Base-by-base conservation (phyloP, 2,888 invertebrate genomes). In the Zootermopsis nevadensis region DNA sequence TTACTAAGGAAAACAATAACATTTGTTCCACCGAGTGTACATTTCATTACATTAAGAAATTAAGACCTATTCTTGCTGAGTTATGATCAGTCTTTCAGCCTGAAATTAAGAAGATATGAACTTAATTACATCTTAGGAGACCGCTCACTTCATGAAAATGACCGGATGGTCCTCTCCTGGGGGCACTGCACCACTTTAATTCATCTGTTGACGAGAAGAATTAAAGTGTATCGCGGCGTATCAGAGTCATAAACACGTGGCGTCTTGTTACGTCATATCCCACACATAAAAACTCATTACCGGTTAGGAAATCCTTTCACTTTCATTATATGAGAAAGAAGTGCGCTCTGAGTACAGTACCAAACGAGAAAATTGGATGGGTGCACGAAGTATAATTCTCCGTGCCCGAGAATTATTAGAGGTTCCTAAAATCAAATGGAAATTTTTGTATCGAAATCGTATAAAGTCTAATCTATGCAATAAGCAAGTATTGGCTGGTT, bases 81-180 rank as follows among this genome's bases (percentile, higher is more conserved):
- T 60, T 60, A 79, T 66, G 79, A 79, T 66, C 66, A 35, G 79
- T 24, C 77, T 66, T 35, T 66, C 60, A 79, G 33, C n/a, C 35
- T 35, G 33, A 66, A 79, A 79, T 66, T 79, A 66, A 66, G 30
- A 66, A 27, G 79, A 79, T 31, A 79, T 79, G 35, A 66, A 66
- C 66, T 60, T 38, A 79, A 79, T 79, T 79, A 66, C 33, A 33
- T 15, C 53, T n/a, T 31, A 27, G 22, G 77, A 42, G 53, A 31
- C 48, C 66, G 27, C 35, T 27, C 42, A 31, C 27, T 48, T 77
- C 31, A 55, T 30, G 77, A 48, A 31, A 31, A 77, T 77, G 38
- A 66, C 24, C 66, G 35, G 66, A 74, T 69, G 69, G 69, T 33
- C 19, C 27, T 27, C 33, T 31, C 69, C 69, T 33, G 69, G 8